Evolutionary conservation across 2,113 vertebrate genomes (phyloP).

Genomic region (Dipodomys stephensi): DNA sequence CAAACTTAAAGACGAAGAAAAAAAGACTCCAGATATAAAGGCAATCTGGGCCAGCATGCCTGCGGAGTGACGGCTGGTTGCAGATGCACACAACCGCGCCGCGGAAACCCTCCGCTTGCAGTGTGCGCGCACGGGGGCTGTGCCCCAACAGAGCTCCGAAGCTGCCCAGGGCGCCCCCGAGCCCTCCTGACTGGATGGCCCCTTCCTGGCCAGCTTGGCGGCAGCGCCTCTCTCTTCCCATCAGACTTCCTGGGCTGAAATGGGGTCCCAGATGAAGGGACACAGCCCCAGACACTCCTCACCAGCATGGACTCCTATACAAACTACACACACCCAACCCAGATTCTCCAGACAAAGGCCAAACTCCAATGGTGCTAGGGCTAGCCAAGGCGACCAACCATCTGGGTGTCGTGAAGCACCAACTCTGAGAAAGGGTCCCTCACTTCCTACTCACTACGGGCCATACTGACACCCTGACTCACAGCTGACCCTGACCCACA

Average conservation of each 20-base stretch:
- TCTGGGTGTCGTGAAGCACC: too few relatives aligned
- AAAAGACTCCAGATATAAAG: neutral
- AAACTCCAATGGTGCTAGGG: neutral
- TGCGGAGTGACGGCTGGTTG: neutral
- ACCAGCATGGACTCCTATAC: neutral
- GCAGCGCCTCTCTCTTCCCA: neutral
- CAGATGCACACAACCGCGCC: neutral
- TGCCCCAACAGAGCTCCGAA: neutral
- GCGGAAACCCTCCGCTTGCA: neutral
- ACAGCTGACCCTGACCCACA: neutral
- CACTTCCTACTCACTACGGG: neutral
- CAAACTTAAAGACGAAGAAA: neutral
- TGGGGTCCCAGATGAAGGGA: neutral
- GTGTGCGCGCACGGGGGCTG: neutral
- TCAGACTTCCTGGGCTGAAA: neutral
- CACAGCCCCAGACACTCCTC: fast-evolving
- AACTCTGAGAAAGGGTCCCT: too few relatives aligned
- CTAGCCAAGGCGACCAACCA: neutral
- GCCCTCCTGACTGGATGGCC: neutral
- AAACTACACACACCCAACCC: neutral
- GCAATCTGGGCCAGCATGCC: too few relatives aligned
- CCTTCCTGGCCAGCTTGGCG: neutral
- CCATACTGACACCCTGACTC: neutral
- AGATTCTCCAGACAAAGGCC: neutral
- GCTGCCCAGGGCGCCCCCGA: fast-evolving